Base-by-base conservation (phyloP, 2,888 invertebrate species). In the Dione vanillae region DNA sequence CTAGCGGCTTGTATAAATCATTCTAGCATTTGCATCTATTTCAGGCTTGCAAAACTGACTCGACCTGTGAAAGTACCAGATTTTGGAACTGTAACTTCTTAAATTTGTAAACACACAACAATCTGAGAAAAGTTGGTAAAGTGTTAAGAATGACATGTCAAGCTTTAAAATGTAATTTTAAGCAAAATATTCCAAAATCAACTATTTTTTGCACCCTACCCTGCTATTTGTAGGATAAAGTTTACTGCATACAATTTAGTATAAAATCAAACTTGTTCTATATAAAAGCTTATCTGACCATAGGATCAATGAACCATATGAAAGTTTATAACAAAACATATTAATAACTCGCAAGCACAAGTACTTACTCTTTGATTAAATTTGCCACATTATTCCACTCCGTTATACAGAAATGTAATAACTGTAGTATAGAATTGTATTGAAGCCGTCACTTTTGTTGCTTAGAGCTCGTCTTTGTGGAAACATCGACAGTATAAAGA, bases 351-450 rank as follows among this genome's bases (percentile, higher is more conserved):
- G 14, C 56, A 62, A 77, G n/a, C n/a, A n/a, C n/a, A n/a, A n/a
- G n/a, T 72, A 75, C 76, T 61, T n/a, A 6, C n/a, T 45, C 8
- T 43, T 80, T 78, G 78, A 79, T 80, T 80, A 79, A 80, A 79
- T 78, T 80, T 73, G 76, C 35, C 76, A 79, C 82, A 79, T 78
- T 77, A 78, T 80, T 79, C 61, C 61, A 73, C 69, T 73, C 78
- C 79, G 83, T 84, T 83, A 85, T 84, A 83, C 83, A 82, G 79
- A 80, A 82, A 84, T 80, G 79, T 83, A 84, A 85, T 84, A 84
- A 81, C 83, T 82, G 80, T 83, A 40, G 71, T 69, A 82, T 75
- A 35, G 69, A 69, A 74, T 73, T 75, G 77, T 77, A 77, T 77
- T 72, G 78, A 76, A 66, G 67, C 58, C 75, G 70, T 79, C 77